A percentile compares a stretch with the other conserved stretches of the same genome.
Evolutionary conservation across 2,888 invertebrate genomes (phyloP).

Genomic region (Auanema freiburgensis): DNA sequence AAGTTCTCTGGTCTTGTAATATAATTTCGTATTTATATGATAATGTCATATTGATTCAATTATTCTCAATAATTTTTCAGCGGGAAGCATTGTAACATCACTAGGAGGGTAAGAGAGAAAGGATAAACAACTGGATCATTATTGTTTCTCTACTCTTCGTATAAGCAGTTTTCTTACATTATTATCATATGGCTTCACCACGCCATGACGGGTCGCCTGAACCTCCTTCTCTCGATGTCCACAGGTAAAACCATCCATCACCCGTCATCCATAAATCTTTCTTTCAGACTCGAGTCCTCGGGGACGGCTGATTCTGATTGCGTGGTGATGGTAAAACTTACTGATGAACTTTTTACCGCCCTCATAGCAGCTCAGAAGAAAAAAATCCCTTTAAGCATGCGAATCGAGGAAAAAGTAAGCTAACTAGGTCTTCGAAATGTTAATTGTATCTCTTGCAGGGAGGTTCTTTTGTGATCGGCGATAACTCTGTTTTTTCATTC

Average conservation of each 20-base stretch:
- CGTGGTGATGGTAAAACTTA: constrained; percentile 50
- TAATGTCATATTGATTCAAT: too few species aligned
- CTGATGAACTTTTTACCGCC: constrained; percentile 54
- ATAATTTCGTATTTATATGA: too few species aligned
- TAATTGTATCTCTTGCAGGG: constrained; percentile 15
- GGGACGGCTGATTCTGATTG: constrained; percentile 15
- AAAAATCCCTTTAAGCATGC: constrained; percentile 25
- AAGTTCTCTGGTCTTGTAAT: too few species aligned
- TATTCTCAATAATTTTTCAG: background rate
- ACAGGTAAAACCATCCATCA: constrained; percentile 7
- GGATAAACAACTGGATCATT: background rate
- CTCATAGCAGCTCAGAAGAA: constrained; percentile 29
- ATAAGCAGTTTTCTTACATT: constrained; percentile 1
- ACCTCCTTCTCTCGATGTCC: constrained; percentile 12
- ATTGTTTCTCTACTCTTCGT: background rate
- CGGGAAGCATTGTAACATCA: background rate
- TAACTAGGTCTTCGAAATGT: background rate
- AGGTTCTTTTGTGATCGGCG: constrained; percentile 17
- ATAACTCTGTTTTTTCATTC: constrained; percentile 15
- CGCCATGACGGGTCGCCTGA: constrained; percentile 23
- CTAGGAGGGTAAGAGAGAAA: background rate
- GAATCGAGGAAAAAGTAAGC: constrained; percentile 31
- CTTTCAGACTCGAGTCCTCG: constrained; percentile 19
- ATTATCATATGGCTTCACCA: constrained; percentile 19
- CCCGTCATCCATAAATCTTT: background rate